Conservation (phyloP, 2,113 vertebrate genomes). For the Camelus dromedarius region DNA sequence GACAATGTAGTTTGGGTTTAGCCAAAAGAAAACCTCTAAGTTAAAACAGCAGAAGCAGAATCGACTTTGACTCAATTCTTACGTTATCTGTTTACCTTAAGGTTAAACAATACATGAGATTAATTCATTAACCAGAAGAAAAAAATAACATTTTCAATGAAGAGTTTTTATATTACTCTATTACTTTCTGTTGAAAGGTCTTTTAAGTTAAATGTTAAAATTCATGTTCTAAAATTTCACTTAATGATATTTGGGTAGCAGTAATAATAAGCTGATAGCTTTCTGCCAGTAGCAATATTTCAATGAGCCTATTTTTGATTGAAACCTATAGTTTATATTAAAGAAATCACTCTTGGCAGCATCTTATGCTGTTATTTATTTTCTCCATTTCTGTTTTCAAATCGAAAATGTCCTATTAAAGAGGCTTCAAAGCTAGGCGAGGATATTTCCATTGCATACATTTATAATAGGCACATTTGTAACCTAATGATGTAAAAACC, state of each 20-base stretch:
- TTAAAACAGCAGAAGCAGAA: not conserved
- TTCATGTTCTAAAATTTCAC: constrained; percentile 60
- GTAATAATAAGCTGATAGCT: not conserved
- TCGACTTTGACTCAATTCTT: constrained; percentile 1
- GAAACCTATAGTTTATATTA: not conserved
- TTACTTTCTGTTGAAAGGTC: constrained; percentile 65
- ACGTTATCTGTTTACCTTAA: not conserved
- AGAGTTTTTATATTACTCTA: not conserved
- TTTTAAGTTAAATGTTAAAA: constrained; percentile 53
- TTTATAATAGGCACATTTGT: not conserved
- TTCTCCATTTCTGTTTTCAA: constrained; percentile 31
- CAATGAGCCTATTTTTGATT: constrained; percentile 56
- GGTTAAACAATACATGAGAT: not conserved
- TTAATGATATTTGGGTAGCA: not conserved
- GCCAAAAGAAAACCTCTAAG: not conserved
- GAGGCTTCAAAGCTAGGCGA: not conserved
- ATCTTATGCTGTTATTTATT: constrained; percentile 12
- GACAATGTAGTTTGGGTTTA: not conserved
- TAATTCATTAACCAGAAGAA: constrained; percentile 62
- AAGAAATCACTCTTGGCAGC: constrained; percentile 17
- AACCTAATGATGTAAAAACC: constrained; percentile 9
- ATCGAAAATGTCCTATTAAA: constrained; percentile 51
- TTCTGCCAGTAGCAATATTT: constrained; percentile 57
- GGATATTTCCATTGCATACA: not conserved
- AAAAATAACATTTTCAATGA: constrained; percentile 60